phyloP scores from a whole-genome alignment of 2,113 vertebrate species.

The Hippoglossus stenolepis region DNA sequence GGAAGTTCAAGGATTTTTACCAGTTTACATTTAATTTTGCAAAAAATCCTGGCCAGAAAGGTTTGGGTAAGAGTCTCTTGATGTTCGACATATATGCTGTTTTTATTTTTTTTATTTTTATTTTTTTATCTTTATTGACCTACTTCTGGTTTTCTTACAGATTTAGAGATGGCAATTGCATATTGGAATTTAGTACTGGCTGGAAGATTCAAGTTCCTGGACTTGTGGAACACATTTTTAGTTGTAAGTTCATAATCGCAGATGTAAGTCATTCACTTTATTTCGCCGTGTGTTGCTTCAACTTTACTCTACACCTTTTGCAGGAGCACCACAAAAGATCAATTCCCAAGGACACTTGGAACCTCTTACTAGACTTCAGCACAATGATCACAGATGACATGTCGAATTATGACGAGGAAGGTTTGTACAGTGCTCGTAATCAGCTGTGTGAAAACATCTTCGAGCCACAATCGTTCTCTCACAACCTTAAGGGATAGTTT shows the following conservation, averaged over 20 bases:
- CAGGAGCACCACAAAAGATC: slow-evolving; percentile 96
- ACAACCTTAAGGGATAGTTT: not conserved
- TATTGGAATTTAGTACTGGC: slow-evolving; percentile 97
- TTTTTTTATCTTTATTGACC: not conserved
- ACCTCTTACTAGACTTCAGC: slow-evolving; percentile 95
- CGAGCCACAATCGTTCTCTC: not conserved
- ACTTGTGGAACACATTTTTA: slow-evolving; percentile 96
- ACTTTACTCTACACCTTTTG: not conserved
- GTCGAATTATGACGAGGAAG: slow-evolving; percentile 98
- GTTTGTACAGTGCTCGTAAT: slow-evolving; percentile 69
- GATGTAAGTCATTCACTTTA: not conserved
- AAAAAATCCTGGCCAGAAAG: slow-evolving; percentile 95
- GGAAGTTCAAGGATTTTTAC: slow-evolving; percentile 95
- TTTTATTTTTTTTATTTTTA: not conserved
- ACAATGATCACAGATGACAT: slow-evolving; percentile 96
- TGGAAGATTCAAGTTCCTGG: slow-evolving; percentile 95
- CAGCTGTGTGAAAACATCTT: not conserved
- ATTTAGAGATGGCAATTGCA: slow-evolving; percentile 97
- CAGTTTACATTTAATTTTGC: slow-evolving; percentile 98
- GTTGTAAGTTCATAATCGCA: slow-evolving; percentile 85
- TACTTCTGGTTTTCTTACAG: slow-evolving; percentile 76
- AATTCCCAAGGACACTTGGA: slow-evolving; percentile 97
- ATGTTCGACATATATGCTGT: not conserved
- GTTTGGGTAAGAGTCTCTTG: slow-evolving; percentile 86
- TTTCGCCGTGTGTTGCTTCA: not conserved